These are phyloP conservation scores for Melitaea cinxia DNA, from an alignment of 1,140 invertebrate species.

Conservation along the genomic window DNA sequence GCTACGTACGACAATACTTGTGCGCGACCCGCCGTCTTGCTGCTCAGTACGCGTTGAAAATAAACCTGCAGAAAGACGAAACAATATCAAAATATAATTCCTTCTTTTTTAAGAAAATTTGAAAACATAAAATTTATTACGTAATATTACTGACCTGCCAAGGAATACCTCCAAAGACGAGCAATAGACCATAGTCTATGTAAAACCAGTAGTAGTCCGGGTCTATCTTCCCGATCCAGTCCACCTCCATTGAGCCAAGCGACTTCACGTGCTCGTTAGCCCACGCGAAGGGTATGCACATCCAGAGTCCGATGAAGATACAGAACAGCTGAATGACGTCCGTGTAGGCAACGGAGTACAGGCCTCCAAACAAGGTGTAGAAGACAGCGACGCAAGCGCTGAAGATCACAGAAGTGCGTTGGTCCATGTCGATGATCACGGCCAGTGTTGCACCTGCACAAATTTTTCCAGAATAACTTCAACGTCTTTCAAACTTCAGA, in stretches of 20 bases:
- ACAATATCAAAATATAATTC: not conserved
- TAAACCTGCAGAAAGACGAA: slow-evolving; percentile 87
- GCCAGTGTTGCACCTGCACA: slow-evolving; percentile 92
- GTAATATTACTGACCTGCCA: slow-evolving; percentile 90
- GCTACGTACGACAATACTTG: slow-evolving; percentile 98
- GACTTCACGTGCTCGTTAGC: slow-evolving; percentile 91
- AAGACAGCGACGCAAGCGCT: slow-evolving; percentile 98
- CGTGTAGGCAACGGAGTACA: slow-evolving; percentile 99
- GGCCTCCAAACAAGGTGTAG: slow-evolving; percentile 98
- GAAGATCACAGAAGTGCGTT: slow-evolving; percentile 95
- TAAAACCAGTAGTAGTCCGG: slow-evolving; percentile 90
- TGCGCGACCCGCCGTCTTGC: slow-evolving; percentile 95
- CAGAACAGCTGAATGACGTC: slow-evolving; percentile 99
- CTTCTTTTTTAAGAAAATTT: not conserved
- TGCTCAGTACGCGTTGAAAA: slow-evolving; percentile 98
- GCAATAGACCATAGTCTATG: slow-evolving; percentile 94
- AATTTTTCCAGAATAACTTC: too few species aligned
- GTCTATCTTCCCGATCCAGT: slow-evolving; percentile 94
- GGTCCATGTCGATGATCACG: slow-evolving; percentile 98
- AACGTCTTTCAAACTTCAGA: too few species aligned
- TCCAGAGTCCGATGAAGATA: slow-evolving; percentile 98
- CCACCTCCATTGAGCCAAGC: slow-evolving; percentile 90
- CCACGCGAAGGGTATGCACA: slow-evolving; percentile 98
- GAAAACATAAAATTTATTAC: not conserved
- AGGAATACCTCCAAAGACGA: slow-evolving; percentile 98